Evolutionary conservation across 2,888 invertebrate genomes (phyloP).

Genomic region (Dynastes grantii): DNA sequence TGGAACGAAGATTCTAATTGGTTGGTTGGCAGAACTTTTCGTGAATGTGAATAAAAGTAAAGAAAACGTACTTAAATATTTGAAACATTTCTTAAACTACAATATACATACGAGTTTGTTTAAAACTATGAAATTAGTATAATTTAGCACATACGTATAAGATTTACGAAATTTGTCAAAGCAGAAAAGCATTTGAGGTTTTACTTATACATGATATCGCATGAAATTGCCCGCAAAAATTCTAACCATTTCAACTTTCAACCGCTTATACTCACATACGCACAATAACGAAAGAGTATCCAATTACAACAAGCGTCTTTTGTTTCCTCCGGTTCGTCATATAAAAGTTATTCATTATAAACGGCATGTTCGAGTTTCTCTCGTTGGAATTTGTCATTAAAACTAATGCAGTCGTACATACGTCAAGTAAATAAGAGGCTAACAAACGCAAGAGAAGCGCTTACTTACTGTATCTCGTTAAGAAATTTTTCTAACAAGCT

Average conservation of each 20-base stretch:
- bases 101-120: too few relatives aligned
- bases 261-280: background rate
- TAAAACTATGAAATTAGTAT: too few relatives aligned
- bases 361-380: conserved; percentile 17
- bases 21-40: too few relatives aligned
- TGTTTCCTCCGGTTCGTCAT: conserved; percentile 30
- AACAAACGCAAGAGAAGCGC: conserved; percentile 8
- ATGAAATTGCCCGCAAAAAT: conserved; percentile 10
- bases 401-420: conserved; percentile 23
- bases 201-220: background rate
- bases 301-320: conserved; percentile 20
- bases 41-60: too few relatives aligned
- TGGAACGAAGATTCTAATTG: too few relatives aligned
- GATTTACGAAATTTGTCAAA: too few relatives aligned
- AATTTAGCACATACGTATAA: too few relatives aligned
- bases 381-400: conserved; percentile 36
- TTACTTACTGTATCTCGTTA: conserved; percentile 17
- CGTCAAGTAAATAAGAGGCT: conserved; percentile 8
- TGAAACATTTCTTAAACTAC: too few relatives aligned
- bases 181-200: background rate
- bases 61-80: too few relatives aligned
- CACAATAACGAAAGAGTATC: conserved; percentile 10
- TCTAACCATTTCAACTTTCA: conserved; percentile 5
- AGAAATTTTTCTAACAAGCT: conserved; percentile 16
- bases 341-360: conserved; percentile 31